phyloP scores from a whole-genome alignment of 2,888 invertebrate genomes.

The Podabrus alpinus region DNA sequence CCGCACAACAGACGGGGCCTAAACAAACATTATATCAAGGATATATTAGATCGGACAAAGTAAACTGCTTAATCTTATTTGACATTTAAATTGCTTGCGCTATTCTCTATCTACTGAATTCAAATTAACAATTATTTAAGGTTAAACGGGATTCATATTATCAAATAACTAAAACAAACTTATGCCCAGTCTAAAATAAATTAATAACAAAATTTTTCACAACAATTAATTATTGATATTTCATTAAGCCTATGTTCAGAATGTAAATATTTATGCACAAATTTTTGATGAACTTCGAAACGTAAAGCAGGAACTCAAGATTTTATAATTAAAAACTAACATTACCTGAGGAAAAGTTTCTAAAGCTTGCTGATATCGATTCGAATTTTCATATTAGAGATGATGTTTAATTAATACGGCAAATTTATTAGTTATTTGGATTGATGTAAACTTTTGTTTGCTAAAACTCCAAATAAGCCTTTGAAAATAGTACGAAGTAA shows the following conservation, averaged over 20 bases:
- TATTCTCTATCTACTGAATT: slow-evolving; percentile 27
- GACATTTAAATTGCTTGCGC: slow-evolving; percentile 46
- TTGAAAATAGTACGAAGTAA: not conserved
- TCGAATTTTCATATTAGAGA: not conserved
- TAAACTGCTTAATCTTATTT: slow-evolving; percentile 49
- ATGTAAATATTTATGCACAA: not conserved
- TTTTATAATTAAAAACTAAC: slow-evolving; percentile 5
- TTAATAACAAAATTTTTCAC: not conserved
- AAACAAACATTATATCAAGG: slow-evolving; percentile 39
- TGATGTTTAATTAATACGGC: not conserved
- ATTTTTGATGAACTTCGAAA: not conserved
- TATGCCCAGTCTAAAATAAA: not conserved
- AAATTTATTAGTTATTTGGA: not conserved
- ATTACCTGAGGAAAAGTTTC: not conserved
- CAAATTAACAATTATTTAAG: slow-evolving; percentile 32
- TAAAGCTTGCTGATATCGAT: not conserved
- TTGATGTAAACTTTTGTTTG: not conserved
- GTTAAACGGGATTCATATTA: slow-evolving; percentile 20
- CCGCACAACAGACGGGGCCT: slow-evolving; percentile 33
- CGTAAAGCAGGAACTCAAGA: not conserved
- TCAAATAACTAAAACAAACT: not conserved
- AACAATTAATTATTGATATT: slow-evolving; percentile 1
- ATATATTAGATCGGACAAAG: slow-evolving; percentile 46
- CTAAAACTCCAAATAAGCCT: not conserved
- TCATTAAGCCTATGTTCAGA: not conserved